Base-by-base conservation (phyloP, 2,888 invertebrate species). In the Opisthograptis luteolata region DNA sequence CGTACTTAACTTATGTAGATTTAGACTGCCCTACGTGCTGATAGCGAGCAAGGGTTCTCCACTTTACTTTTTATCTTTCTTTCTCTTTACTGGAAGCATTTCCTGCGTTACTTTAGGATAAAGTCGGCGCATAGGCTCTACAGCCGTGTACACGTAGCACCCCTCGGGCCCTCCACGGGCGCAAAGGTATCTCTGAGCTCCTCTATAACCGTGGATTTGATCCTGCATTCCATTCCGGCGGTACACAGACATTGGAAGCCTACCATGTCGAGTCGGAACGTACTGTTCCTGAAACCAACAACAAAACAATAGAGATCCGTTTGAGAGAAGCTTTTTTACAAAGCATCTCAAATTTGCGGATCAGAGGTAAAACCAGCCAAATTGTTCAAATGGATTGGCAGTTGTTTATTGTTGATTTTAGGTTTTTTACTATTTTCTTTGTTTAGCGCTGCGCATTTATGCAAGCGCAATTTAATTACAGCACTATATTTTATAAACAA, bases 201-300 rank as follows among this genome's bases (percentile, higher is more conserved):
- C 88, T 66, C 86, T 76, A 55, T 89, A 87, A 30, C 89, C 88
- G 60, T 84, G 73, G 34, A 88, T 72, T 66, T 87, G 88, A 60
- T 90, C 89, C 65, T 88, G 89, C 39, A 87, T 78, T 56, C 90
- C 89, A 48, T 89, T 87, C 43, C 84, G 75, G 53, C 75, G 67
- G 69, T 85, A 88, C 47, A 80, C 87, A 50, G 86, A 75, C 57
- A 58, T 66, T 13, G 87, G 87, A 31, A 88, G 83, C 64, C 79
- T 81, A 80, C 88, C 88, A 49, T 79, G 79, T 57, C 76, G 73
- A 45, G 83, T 82, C 32, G 87, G 86, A 82, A 86, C 84, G 68
- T 85, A 88, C 68, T 68, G 87, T 87, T 90, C 89, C 89, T 89
- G 85, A 81, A 90, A 87, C 82, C 79, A 88, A 87, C 76, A 79